Percentiles rank a stretch among this genome's conserved stretches.
These are phyloP conservation scores for Amitus sp. DNA, from an alignment of 2,888 invertebrate species.

Conservation along the genomic window DNA sequence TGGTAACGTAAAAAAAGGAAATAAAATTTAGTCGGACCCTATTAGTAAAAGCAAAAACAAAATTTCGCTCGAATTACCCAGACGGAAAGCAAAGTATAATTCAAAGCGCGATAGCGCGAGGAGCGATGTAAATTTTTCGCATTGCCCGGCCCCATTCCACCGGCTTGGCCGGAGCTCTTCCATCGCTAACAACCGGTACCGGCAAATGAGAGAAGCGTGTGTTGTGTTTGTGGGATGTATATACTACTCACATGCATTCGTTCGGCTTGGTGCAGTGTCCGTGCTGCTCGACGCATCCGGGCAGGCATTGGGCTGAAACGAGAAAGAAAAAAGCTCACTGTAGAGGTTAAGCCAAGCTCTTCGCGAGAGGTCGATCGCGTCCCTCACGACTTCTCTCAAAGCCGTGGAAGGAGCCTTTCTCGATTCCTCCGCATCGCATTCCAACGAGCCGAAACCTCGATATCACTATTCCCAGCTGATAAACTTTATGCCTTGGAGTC, in stretches of 20 bases:
- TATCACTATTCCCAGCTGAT: too few relatives aligned
- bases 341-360: conserved; percentile 61
- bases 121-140: conserved; percentile 8
- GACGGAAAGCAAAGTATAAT: too few relatives aligned
- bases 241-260: conserved; percentile 93
- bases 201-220: not conserved
- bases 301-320: conserved; percentile 90
- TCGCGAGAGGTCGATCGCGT: conserved; percentile 60
- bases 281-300: conserved; percentile 91
- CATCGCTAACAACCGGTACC: conserved; percentile 4
- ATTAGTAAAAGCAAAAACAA: too few relatives aligned
- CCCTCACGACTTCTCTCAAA: conserved; percentile 58
- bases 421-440: too few relatives aligned
- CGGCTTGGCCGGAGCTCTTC: not conserved
- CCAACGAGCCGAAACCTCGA: too few relatives aligned
- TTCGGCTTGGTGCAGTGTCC: conserved; percentile 92
- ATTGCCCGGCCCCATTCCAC: not conserved
- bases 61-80: too few relatives aligned
- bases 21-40: too few relatives aligned
- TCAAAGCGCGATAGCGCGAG: not conserved
- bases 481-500: too few relatives aligned
- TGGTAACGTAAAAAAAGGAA: too few relatives aligned
- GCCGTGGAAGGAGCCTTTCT: too few relatives aligned
- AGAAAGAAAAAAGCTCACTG: conserved; percentile 64
- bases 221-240: conserved; percentile 3